Conservation (phyloP, 2,888 invertebrate species). For the Eupeodes luniger region DNA sequence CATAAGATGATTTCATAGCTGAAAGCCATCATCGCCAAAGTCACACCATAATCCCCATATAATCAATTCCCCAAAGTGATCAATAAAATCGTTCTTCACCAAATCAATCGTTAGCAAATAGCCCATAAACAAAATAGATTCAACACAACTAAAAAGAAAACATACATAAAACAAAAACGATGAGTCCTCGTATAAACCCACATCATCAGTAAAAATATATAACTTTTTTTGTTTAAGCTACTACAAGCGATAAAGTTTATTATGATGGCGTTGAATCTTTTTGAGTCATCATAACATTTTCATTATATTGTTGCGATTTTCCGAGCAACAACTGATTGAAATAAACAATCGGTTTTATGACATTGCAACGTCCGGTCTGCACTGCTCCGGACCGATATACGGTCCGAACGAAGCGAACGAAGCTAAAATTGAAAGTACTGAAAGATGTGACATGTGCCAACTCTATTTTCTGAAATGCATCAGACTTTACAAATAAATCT, state of each 20-base stretch:
- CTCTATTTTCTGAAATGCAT: constrained; percentile 58
- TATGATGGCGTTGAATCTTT: constrained; percentile 31
- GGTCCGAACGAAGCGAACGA: background rate
- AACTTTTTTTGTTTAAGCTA: background rate
- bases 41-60: constrained; percentile 11
- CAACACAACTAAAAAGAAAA: background rate
- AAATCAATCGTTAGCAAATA: constrained; percentile 41
- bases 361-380: constrained; percentile 5
- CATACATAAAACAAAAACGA: background rate
- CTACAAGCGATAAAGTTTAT: constrained; percentile 17
- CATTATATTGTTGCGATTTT: constrained; percentile 12
- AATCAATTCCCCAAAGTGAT: constrained; percentile 41
- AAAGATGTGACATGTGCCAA: constrained; percentile 55
- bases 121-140: constrained; percentile 15
- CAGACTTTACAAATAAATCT: constrained; percentile 35
- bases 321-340: constrained; percentile 37
- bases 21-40: constrained; percentile 27
- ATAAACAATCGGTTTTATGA: constrained; percentile 65
- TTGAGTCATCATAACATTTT: constrained; percentile 50
- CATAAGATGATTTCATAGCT: constrained; percentile 28
- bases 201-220: constrained; percentile 41
- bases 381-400: too few relatives aligned
- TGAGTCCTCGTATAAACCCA: background rate
- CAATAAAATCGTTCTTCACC: constrained; percentile 41
- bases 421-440: background rate